These are phyloP conservation scores for Trogon surrucura DNA, from an alignment of 2,113 vertebrate genomes.

Conservation along the genomic window DNA sequence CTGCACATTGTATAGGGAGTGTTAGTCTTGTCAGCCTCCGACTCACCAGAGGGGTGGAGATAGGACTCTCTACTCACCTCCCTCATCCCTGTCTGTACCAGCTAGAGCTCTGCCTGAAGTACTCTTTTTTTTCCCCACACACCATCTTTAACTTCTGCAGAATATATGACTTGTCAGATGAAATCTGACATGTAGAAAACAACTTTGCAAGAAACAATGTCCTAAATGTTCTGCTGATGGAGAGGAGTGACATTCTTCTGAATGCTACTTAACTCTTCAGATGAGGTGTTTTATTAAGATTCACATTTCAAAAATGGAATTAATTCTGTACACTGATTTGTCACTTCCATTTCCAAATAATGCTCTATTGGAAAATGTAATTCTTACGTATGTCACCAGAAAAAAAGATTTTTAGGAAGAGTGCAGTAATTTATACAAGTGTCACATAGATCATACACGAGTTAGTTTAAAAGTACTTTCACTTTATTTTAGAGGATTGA, in stretches of 20 bases:
- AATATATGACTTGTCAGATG: background rate
- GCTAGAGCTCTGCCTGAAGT: background rate
- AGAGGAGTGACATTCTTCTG: background rate
- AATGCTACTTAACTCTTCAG: background rate
- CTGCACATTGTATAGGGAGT: rapidly evolving
- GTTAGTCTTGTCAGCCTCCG: background rate
- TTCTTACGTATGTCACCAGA: background rate
- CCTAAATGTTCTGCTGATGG: background rate
- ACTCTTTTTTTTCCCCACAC: background rate
- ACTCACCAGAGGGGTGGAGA: background rate
- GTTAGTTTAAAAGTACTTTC: background rate
- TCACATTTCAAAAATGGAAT: background rate
- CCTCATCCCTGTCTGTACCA: background rate
- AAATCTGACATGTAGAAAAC: background rate
- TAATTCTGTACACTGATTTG: background rate
- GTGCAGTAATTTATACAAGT: background rate
- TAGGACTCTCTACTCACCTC: background rate
- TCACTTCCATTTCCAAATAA: background rate
- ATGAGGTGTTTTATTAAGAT: background rate
- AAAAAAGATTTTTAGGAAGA: background rate
- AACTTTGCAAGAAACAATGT: background rate
- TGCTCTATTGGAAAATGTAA: background rate
- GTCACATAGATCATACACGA: background rate
- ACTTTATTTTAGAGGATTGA: background rate
- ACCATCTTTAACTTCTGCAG: background rate